phyloP scores from a whole-genome alignment of 2,888 invertebrate species.

The Eupithecia pulchellata region DNA sequence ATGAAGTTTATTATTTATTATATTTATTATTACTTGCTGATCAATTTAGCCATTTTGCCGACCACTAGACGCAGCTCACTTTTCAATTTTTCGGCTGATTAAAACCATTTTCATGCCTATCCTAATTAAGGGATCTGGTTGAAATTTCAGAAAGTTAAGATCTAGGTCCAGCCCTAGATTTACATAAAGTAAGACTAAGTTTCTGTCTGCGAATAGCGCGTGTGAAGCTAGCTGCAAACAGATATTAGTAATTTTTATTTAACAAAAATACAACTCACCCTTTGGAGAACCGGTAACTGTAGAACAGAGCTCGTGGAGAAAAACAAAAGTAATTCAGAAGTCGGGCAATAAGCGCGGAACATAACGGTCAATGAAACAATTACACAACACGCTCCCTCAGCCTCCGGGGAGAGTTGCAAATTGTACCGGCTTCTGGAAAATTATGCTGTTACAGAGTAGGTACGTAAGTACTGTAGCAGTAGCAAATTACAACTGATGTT shows the following conservation, averaged over 20 bases:
- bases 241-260: neutral
- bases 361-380: conserved; percentile 62
- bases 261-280: neutral
- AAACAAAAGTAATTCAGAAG: conserved; percentile 55
- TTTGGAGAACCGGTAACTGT: neutral
- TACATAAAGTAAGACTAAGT: neutral
- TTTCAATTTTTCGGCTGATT: too few relatives aligned
- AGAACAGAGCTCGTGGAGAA: conserved; percentile 42
- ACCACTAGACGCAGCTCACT: too few relatives aligned
- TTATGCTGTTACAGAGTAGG: neutral
- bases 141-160: too few relatives aligned
- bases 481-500: neutral
- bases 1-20: too few relatives aligned
- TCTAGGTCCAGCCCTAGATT: neutral
- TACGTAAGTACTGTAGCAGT: too few relatives aligned
- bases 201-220: too few relatives aligned
- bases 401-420: neutral
- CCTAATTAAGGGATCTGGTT: too few relatives aligned
- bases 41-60: too few relatives aligned
- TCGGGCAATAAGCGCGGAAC: conserved; percentile 52
- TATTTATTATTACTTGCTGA: too few relatives aligned
- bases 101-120: too few relatives aligned
- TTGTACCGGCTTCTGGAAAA: neutral
- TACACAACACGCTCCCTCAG: conserved; percentile 47
- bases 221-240: too few relatives aligned